phyloP scores from a whole-genome alignment of 2,888 invertebrate genomes.

The Plagiodera versicolora region DNA sequence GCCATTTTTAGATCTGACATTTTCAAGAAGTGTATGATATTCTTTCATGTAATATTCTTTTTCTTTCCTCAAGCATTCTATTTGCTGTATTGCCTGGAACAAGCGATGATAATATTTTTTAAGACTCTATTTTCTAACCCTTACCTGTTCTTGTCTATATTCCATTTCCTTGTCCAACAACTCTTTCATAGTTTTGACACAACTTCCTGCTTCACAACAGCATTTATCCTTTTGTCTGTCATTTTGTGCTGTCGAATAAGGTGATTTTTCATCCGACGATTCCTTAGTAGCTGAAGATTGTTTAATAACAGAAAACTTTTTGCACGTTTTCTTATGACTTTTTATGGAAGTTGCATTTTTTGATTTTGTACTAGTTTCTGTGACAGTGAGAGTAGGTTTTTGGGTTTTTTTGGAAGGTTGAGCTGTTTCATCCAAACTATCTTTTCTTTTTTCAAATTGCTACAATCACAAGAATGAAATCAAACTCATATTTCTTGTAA shows the following conservation, averaged over 20 bases:
- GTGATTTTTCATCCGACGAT: slow-evolving; percentile 5
- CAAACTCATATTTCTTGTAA: too few relatives aligned
- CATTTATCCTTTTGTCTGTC: slow-evolving; percentile 29
- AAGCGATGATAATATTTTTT: too few relatives aligned
- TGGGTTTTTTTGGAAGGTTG: slow-evolving; percentile 8
- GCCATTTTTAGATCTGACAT: slow-evolving; percentile 45
- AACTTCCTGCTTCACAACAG: slow-evolving; percentile 40
- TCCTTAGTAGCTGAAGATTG: neutral
- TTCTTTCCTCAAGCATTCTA: slow-evolving; percentile 49
- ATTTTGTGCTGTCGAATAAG: slow-evolving; percentile 2
- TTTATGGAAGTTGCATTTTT: slow-evolving; percentile 23
- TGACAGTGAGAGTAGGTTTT: neutral
- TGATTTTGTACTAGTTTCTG: slow-evolving; percentile 6
- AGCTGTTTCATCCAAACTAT: neutral
- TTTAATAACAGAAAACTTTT: slow-evolving; percentile 15
- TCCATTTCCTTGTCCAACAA: slow-evolving; percentile 44
- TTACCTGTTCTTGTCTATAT: slow-evolving; percentile 39
- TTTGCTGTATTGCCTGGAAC: slow-evolving; percentile 37
- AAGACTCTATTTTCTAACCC: too few relatives aligned
- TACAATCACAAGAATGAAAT: too few relatives aligned
- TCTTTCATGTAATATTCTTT: slow-evolving; percentile 59
- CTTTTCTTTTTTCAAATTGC: too few relatives aligned
- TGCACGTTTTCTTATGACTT: slow-evolving; percentile 23
- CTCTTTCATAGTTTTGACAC: slow-evolving; percentile 41
- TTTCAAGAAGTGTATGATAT: slow-evolving; percentile 54